A percentile compares a stretch with the other conserved stretches of the same genome.
These are phyloP conservation scores for Sebastes flavidus DNA, from an alignment of 2,797 vertebrate genomes.

Conservation along the genomic window DNA sequence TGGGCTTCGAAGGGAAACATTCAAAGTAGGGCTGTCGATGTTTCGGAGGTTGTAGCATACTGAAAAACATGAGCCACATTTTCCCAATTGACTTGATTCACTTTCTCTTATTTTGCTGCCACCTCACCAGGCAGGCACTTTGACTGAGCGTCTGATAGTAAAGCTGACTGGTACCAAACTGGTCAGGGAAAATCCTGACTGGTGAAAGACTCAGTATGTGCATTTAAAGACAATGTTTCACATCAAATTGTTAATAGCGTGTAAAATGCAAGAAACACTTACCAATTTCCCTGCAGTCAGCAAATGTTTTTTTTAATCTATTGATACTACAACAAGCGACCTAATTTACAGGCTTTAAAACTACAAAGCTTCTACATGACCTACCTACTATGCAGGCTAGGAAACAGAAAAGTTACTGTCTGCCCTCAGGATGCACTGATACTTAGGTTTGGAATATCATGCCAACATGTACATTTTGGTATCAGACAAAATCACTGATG, in stretches of 20 bases:
- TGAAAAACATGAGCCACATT: not conserved
- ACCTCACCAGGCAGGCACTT: not conserved
- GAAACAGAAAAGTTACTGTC: not conserved
- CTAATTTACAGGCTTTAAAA: not conserved
- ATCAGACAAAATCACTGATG: not conserved
- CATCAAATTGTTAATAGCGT: not conserved
- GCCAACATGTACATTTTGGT: not conserved
- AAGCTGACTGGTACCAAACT: not conserved
- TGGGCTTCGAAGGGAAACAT: too few species aligned
- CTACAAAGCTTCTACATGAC: slow-evolving; percentile 9
- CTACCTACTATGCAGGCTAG: not conserved
- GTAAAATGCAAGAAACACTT: not conserved
- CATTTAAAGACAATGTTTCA: not conserved
- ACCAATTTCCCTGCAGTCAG: not conserved
- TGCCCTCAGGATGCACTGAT: slow-evolving; percentile 37
- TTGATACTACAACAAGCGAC: not conserved
- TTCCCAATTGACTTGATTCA: not conserved
- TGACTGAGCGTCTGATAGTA: not conserved
- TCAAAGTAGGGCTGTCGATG: too few species aligned
- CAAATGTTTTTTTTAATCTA: not conserved
- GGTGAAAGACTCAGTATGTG: not conserved
- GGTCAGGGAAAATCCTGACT: not conserved
- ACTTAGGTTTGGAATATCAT: not conserved
- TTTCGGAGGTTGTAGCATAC: too few species aligned
- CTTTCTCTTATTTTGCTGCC: not conserved